Conservation (phyloP, 2,797 vertebrate genomes). For the Garrulus glandarius region DNA sequence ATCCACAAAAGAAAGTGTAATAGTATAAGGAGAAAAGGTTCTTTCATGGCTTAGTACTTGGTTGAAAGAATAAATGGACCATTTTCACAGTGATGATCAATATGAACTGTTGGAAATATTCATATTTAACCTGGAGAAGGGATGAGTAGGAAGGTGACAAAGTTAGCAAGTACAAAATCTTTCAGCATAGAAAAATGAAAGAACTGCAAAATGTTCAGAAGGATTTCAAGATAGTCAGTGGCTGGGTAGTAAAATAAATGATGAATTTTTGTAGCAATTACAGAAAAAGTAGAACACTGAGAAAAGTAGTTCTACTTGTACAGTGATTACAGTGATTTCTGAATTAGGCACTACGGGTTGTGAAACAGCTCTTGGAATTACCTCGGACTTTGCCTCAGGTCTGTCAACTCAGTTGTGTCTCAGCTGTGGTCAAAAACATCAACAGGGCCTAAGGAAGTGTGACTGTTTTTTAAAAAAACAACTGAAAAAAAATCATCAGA, state of each 20-base stretch:
- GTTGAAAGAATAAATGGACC: constrained; percentile 30
- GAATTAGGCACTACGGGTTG: neutral
- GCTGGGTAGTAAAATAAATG: neutral
- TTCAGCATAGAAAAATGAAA: constrained; percentile 42
- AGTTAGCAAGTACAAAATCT: constrained; percentile 53
- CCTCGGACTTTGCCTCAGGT: neutral
- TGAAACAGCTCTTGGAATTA: neutral
- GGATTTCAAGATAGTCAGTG: neutral
- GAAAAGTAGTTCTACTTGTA: neutral
- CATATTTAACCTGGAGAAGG: constrained; percentile 20
- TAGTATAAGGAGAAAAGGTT: neutral
- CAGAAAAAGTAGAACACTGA: neutral
- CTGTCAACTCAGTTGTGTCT: neutral
- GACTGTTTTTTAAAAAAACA: neutral
- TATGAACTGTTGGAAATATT: constrained; percentile 19
- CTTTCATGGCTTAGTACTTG: constrained; percentile 17
- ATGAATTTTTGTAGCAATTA: neutral
- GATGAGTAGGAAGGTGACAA: constrained; percentile 52
- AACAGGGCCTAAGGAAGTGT: neutral
- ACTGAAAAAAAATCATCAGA: neutral
- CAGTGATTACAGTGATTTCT: neutral
- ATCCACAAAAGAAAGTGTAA: neutral
- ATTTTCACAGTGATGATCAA: constrained; percentile 8
- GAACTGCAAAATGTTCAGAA: constrained; percentile 18
- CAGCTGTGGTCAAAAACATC: neutral